Evolutionary conservation across 2,888 invertebrate genomes (phyloP).

Genomic region (Phengaris arion): DNA sequence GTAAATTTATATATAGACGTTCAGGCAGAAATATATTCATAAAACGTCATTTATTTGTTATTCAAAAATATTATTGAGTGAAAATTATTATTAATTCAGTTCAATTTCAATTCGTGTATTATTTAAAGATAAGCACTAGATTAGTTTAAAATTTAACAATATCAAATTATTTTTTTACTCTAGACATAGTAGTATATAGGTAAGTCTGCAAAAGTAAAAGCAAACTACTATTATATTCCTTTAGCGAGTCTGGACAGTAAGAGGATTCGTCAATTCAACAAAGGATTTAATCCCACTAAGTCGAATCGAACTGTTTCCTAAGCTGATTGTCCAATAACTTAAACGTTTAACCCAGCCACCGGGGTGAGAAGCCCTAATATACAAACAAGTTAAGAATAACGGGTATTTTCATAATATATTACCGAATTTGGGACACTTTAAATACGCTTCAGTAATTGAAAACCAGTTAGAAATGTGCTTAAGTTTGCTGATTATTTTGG

Average conservation of each 20-base stretch:
- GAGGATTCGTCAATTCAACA: constrained; percentile 12
- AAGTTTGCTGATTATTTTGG: neutral
- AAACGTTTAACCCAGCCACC: neutral
- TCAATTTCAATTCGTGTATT: too few relatives aligned
- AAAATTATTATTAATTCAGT: too few relatives aligned
- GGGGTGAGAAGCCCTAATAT: neutral
- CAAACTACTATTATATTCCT: neutral
- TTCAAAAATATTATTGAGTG: too few relatives aligned
- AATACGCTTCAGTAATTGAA: neutral
- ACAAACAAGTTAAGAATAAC: neutral
- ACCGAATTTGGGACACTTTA: neutral
- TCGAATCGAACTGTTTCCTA: neutral
- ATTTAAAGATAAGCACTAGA: too few relatives aligned
- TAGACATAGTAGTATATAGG: too few relatives aligned
- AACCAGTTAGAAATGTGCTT: neutral
- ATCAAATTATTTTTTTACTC: too few relatives aligned
- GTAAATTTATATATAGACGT: too few relatives aligned
- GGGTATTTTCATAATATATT: neutral
- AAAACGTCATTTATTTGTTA: too few relatives aligned
- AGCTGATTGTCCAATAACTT: constrained; percentile 15
- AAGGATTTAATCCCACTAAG: constrained; percentile 23
- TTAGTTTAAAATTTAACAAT: too few relatives aligned
- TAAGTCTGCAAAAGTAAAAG: too few relatives aligned
- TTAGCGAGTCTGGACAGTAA: constrained; percentile 4
- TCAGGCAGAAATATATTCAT: too few relatives aligned